Base-by-base conservation (phyloP, 2,888 invertebrate genomes). In the Heliconius charithonia region DNA sequence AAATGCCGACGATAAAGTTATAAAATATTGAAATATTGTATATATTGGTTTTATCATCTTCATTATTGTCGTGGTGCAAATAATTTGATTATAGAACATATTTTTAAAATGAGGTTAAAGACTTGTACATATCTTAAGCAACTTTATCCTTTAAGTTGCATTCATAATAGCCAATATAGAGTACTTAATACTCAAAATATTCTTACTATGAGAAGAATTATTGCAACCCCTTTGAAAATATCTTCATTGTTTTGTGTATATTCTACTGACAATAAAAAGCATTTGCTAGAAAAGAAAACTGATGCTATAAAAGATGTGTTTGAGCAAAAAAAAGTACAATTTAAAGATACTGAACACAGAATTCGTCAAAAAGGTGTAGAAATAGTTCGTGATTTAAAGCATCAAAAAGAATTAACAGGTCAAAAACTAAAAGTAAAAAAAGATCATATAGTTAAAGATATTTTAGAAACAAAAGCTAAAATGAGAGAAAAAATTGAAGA, bases 401-500 rank as follows among this genome's bases (percentile, higher is more conserved):
- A 93, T 72, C 94, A 95, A 78, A 94, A 90, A 81, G 90, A 93
- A 83, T 83, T 93, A 3, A 94, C 95, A 16, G 93, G 89, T 29
- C 90, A 92, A 79, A 94, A 89, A 83, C 79, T 95, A n/a, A 94
- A 95, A 86, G 95, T 95, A 75, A 96, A 95, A 83, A 96, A 96
- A 81, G 96, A 96, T 85, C 92, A 96, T 76, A 89, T 97, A 66
- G 95, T 97, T 10, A 96, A 96, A 88, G 97, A 97, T 88, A 96
- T 97, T 81, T 95, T 96, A 83, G 96, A 97, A 87, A 97, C 96
- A 0, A 97, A 96, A 86, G 95, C 96, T 63, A 97, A 96, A 89
- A 96, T 97, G 22, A 96, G 96, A 86, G 97, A 96, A 85, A 96
- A 96, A 87, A 95, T 98, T 84, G 97, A 97, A 87, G 96, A 96